Evolutionary conservation across 2,888 invertebrate species (phyloP).

Genomic region (Lamproptera curius): DNA sequence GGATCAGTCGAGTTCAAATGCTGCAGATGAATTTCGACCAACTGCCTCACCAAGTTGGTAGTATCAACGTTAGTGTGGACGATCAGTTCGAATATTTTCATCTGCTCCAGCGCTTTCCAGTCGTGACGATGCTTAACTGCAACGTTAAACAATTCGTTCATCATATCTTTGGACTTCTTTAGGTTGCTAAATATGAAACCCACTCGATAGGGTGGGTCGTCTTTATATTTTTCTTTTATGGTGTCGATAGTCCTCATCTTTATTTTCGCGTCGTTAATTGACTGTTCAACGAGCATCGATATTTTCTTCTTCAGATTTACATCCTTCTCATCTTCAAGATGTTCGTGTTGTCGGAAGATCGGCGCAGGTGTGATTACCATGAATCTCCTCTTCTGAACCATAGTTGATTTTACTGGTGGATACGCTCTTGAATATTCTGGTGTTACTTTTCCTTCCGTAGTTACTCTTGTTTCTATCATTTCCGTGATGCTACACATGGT

Average conservation of each 20-base stretch:
- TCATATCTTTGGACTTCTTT: conserved; percentile 51
- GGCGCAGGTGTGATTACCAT: conserved; percentile 9
- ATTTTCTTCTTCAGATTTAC: conserved; percentile 52
- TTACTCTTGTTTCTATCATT: not conserved
- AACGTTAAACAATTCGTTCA: conserved; percentile 60
- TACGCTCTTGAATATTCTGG: conserved; percentile 4
- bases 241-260: conserved; percentile 43
- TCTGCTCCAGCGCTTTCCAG: conserved; percentile 59
- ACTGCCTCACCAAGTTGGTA: conserved; percentile 52
- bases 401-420: not conserved
- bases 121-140: conserved; percentile 58
- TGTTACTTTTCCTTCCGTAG: too few species aligned
- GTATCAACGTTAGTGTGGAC: conserved; percentile 64
- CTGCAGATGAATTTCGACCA: conserved; percentile 53
- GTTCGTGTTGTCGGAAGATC: conserved; percentile 6
- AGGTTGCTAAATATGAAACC: conserved; percentile 59
- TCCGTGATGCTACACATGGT: not conserved
- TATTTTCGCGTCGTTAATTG: conserved; percentile 46
- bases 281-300: conserved; percentile 48
- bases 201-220: conserved; percentile 43
- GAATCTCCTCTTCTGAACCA: conserved; percentile 10
- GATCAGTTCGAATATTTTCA: conserved; percentile 62
- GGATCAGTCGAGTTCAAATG: conserved; percentile 36
- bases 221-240: conserved; percentile 37
- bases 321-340: conserved; percentile 40